Evolutionary conservation across 2,888 invertebrate species (phyloP).

Genomic region (Acleris literana): DNA sequence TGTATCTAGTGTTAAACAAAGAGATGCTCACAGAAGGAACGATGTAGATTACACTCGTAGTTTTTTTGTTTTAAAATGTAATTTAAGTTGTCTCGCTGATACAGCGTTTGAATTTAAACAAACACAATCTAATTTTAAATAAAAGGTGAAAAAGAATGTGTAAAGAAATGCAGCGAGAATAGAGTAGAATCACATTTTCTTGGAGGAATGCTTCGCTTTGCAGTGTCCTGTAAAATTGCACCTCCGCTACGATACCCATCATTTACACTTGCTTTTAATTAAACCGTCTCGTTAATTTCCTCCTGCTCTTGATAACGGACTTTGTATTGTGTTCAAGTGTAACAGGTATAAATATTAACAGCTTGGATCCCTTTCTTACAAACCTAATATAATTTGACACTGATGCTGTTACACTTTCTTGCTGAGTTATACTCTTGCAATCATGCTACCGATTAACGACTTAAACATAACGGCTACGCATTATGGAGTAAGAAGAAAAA

Average conservation of each 20-base stretch:
- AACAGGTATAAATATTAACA: background rate
- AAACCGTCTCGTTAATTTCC: constrained; percentile 32
- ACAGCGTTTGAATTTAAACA: constrained; percentile 29
- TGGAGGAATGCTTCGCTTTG: constrained; percentile 5
- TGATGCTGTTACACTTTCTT: too few relatives aligned
- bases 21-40: constrained; percentile 42
- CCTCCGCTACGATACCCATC: constrained; percentile 10
- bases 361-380: background rate
- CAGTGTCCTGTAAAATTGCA: constrained; percentile 15
- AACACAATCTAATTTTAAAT: background rate
- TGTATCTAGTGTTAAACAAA: constrained; percentile 47
- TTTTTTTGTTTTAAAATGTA: constrained; percentile 40
- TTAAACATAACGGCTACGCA: too few relatives aligned
- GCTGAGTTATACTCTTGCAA: too few relatives aligned
- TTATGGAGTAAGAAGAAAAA: too few relatives aligned
- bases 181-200: constrained; percentile 20
- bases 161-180: constrained; percentile 1
- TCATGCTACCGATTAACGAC: too few relatives aligned
- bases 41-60: constrained; percentile 41
- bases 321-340: constrained; percentile 18
- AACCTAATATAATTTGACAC: too few relatives aligned
- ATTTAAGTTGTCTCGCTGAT: constrained; percentile 39
- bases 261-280: constrained; percentile 35
- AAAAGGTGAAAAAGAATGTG: background rate
- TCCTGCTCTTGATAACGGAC: constrained; percentile 18